A percentile compares a stretch with the other conserved stretches of the same genome.
Evolutionary conservation across 2,113 vertebrate species (phyloP).

Genomic region (Pimephales promelas): DNA sequence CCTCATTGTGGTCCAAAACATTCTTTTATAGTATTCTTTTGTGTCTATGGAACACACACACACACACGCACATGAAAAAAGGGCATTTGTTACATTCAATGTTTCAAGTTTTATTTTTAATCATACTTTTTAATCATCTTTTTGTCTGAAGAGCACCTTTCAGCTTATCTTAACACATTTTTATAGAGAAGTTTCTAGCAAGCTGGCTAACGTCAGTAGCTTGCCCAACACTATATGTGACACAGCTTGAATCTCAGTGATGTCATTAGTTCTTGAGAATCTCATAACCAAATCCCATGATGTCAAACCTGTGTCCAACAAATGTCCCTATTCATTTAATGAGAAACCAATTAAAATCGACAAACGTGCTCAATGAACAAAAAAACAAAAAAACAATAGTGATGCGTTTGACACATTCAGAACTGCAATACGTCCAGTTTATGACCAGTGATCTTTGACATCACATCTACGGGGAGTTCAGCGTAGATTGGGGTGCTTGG

Average conservation of each 20-base stretch:
- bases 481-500: constrained; percentile 13
- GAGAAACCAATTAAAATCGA: constrained; percentile 28
- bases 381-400: constrained; percentile 16
- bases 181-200: neutral
- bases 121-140: neutral
- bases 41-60: too few relatives aligned
- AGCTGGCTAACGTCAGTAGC: neutral
- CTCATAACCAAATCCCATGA: neutral
- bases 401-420: neutral
- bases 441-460: constrained; percentile 6
- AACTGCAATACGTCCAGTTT: neutral
- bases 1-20: neutral
- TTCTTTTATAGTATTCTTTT: neutral
- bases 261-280: neutral
- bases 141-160: neutral
- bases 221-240: neutral
- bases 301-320: neutral
- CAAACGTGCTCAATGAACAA: neutral
- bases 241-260: neutral
- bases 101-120: too few relatives aligned
- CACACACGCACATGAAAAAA: too few relatives aligned
- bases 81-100: too few relatives aligned
- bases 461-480: constrained; percentile 1
- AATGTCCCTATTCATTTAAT: neutral
- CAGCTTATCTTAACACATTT: neutral